A percentile compares a stretch with the other conserved stretches of the same genome.
Conservation (phyloP, 2,888 invertebrate genomes). For the Sturmia bella region DNA sequence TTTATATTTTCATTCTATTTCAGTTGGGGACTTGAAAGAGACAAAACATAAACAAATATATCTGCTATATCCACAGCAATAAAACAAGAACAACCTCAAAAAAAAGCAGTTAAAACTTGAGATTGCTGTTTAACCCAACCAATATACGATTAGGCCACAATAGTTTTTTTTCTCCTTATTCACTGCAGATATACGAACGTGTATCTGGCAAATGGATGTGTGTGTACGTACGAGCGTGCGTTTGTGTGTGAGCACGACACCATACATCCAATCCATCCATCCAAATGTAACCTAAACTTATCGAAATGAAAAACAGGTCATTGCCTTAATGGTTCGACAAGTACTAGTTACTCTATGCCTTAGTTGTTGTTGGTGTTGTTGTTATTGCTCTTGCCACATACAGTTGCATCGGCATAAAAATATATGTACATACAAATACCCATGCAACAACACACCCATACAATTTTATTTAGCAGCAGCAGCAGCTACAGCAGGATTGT, state of each 20-base stretch:
- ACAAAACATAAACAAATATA: slow-evolving; percentile 69
- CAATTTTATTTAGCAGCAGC: slow-evolving; percentile 8
- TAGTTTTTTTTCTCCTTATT: slow-evolving; percentile 17
- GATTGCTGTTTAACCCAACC: slow-evolving; percentile 48
- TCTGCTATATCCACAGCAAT: slow-evolving; percentile 17
- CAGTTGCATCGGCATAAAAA: slow-evolving; percentile 32
- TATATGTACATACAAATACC: slow-evolving; percentile 20
- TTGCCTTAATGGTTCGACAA: slow-evolving; percentile 77
- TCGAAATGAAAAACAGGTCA: slow-evolving; percentile 77
- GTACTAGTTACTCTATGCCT: slow-evolving; percentile 52
- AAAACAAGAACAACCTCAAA: slow-evolving; percentile 30
- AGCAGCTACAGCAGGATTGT: slow-evolving; percentile 39
- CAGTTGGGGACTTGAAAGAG: slow-evolving; percentile 27
- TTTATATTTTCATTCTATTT: slow-evolving; percentile 7
- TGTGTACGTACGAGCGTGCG: not conserved
- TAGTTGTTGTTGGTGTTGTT: slow-evolving; percentile 44
- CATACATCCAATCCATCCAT: slow-evolving; percentile 53
- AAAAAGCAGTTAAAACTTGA: slow-evolving; percentile 26
- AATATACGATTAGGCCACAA: slow-evolving; percentile 47
- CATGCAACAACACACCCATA: slow-evolving; percentile 36
- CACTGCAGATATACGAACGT: slow-evolving; percentile 10
- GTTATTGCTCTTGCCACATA: slow-evolving; percentile 39
- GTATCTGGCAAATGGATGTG: slow-evolving; percentile 19
- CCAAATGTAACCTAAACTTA: slow-evolving; percentile 69
- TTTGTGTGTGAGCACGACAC: slow-evolving; percentile 26